Conservation (phyloP, 1,140 invertebrate genomes). For the Eriocheir sinensis region DNA sequence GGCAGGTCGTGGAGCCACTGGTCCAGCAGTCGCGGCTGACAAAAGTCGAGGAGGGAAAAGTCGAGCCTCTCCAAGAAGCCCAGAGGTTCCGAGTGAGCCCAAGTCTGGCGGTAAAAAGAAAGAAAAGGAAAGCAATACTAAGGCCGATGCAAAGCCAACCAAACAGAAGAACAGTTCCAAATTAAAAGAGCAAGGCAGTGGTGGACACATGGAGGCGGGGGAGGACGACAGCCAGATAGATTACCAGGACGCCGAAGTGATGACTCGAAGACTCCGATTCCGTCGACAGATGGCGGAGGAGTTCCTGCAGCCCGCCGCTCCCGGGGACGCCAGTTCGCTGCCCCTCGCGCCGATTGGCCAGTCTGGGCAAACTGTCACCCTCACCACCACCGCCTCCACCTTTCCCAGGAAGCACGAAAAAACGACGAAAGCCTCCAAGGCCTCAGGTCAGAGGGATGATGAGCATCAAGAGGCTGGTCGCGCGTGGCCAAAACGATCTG, state of each 20-base stretch:
- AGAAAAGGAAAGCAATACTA: background rate
- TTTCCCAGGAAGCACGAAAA: conserved; percentile 47
- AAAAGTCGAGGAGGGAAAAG: background rate
- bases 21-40: background rate
- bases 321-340: background rate
- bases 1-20: background rate
- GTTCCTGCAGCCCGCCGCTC: conserved; percentile 32
- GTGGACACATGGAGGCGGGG: background rate
- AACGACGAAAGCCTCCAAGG: background rate
- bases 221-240: background rate
- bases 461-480: background rate
- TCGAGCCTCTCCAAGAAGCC: background rate
- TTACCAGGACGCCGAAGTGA: conserved; percentile 40
- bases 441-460: background rate
- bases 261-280: conserved; percentile 65
- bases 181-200: conserved; percentile 12
- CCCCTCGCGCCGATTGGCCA: background rate
- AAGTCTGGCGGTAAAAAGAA: background rate
- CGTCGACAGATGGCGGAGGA: conserved; percentile 71
- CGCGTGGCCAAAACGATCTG: conserved; percentile 60
- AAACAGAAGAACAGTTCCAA: background rate
- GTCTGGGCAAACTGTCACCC: too few relatives aligned
- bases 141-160: background rate
- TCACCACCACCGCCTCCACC: conserved; percentile 39
- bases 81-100: background rate